These are phyloP conservation scores for Desmodus rotundus DNA, from an alignment of 2,113 vertebrate genomes.

Conservation along the genomic window DNA sequence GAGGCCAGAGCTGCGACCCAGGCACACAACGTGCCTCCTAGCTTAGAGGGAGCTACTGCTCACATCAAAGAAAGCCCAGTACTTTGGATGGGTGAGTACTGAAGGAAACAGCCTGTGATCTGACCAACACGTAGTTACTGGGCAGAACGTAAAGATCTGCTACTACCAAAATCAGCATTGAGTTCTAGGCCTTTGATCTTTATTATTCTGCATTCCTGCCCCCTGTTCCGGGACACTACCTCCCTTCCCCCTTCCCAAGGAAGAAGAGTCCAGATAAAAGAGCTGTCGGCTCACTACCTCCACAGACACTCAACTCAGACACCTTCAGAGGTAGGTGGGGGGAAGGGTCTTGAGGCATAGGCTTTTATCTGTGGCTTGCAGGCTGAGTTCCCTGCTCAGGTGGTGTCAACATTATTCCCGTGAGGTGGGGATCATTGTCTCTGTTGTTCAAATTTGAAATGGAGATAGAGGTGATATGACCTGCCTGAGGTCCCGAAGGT, in stretches of 20 bases:
- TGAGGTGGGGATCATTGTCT: background rate
- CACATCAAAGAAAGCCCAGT: background rate
- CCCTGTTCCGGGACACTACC: background rate
- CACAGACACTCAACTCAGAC: background rate
- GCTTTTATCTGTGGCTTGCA: background rate
- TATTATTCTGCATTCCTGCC: background rate
- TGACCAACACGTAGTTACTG: background rate
- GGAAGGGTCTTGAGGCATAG: background rate
- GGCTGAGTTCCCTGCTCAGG: background rate
- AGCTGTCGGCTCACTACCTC: background rate
- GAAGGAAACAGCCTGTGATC: background rate
- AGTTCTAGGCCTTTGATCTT: background rate
- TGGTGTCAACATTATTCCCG: background rate
- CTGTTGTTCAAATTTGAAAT: background rate
- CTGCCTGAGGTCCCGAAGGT: background rate
- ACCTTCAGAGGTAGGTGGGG: slow-evolving; percentile 11
- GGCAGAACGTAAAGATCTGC: background rate
- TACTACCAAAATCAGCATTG: background rate
- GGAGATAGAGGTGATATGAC: background rate
- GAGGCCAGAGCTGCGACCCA: background rate
- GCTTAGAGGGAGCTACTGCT: background rate
- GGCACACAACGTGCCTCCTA: background rate
- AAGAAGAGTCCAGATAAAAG: background rate
- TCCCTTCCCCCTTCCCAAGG: background rate
- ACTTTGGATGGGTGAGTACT: background rate